phyloP scores from a whole-genome alignment of 2,888 invertebrate genomes.

The Itoplectis maculator region DNA sequence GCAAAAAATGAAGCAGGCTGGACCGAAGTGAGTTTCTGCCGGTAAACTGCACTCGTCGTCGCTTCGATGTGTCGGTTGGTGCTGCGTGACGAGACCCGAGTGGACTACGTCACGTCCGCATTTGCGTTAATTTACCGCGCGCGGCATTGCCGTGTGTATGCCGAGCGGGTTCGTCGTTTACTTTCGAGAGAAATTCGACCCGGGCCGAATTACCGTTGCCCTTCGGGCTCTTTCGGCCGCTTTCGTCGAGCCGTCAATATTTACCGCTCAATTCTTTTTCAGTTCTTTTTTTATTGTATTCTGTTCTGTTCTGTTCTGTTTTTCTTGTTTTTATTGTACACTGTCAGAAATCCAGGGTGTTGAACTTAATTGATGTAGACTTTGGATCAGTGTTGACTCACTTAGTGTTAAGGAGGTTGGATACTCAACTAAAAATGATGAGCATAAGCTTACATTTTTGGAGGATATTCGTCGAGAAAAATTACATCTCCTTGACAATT shows the following conservation, averaged over 20 bases:
- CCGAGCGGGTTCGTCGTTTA: constrained; percentile 71
- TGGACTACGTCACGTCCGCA: constrained; percentile 83
- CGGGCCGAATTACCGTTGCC: background rate
- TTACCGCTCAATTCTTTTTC: background rate
- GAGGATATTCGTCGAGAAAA: no score
- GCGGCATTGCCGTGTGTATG: constrained; percentile 57
- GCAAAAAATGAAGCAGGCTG: constrained; percentile 11
- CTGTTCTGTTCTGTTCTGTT: no score
- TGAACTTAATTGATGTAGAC: no score
- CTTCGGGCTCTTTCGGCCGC: background rate
- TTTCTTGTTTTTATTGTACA: no score
- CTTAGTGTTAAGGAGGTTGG: no score
- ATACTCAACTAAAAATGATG: no score
- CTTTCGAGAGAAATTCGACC: constrained; percentile 46
- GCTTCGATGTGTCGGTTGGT: constrained; percentile 10
- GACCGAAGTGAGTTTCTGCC: constrained; percentile 17
- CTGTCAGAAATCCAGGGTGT: no score
- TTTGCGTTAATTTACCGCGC: constrained; percentile 80
- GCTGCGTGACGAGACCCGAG: constrained; percentile 17
- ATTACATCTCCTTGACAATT: no score
- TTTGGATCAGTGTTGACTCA: no score
- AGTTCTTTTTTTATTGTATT: no score
- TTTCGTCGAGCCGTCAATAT: background rate
- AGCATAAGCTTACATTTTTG: no score
- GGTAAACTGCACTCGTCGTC: background rate